Percentiles rank a stretch among this genome's conserved stretches.
Evolutionary conservation across 2,113 vertebrate genomes (phyloP).

Genomic region (Nettapus auritus): DNA sequence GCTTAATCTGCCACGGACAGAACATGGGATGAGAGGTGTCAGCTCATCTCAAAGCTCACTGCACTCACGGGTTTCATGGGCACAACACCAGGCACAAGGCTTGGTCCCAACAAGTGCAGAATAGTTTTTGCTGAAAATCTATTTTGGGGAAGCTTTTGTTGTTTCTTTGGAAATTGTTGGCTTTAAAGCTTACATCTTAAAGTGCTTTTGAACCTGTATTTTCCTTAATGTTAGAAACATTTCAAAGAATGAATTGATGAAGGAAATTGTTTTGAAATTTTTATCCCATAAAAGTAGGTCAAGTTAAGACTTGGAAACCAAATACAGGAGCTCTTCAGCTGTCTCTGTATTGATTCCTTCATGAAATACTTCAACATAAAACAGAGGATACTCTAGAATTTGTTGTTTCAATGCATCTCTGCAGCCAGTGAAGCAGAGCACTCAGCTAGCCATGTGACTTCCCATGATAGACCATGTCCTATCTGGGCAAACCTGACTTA

Average conservation of each 20-base stretch:
- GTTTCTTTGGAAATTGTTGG: not conserved
- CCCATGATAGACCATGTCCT: not conserved
- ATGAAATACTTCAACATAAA: not conserved
- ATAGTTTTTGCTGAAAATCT: fast-evolving
- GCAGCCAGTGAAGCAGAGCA: not conserved
- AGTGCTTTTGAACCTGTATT: not conserved
- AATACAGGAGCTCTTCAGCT: not conserved
- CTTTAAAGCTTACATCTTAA: not conserved
- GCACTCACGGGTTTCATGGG: not conserved
- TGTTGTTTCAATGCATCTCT: not conserved
- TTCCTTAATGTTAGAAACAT: not conserved
- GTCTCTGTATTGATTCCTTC: not conserved
- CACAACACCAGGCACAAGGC: not conserved
- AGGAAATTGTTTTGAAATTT: not conserved
- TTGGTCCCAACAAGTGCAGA: not conserved
- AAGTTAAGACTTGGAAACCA: not conserved
- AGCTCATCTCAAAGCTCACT: not conserved
- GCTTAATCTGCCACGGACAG: not conserved
- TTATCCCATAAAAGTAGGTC: not conserved
- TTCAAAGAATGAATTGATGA: not conserved
- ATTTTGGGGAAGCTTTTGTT: not conserved
- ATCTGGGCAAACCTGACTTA: too few species aligned
- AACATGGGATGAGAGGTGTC: not conserved
- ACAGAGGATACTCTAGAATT: not conserved
- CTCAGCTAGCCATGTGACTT: too few species aligned